Percentiles rank a stretch among this genome's conserved stretches.
Conservation (phyloP, 2,113 vertebrate species). For the Junco hyemalis region DNA sequence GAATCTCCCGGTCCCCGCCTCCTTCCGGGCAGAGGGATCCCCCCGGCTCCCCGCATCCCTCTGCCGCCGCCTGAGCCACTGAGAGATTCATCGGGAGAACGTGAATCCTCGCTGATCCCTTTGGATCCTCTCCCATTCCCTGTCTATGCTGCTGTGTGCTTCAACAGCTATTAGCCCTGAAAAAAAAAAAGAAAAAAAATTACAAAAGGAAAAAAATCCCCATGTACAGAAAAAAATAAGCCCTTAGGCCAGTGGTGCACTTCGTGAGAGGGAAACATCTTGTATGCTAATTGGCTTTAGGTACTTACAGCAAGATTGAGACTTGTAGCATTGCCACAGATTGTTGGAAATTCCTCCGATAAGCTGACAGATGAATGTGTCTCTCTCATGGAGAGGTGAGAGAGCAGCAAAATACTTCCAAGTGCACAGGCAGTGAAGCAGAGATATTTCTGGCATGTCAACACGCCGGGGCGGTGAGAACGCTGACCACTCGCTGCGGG, state of each 20-base stretch:
- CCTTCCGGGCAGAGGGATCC: not conserved
- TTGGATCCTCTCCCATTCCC: not conserved
- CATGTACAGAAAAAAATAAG: not conserved
- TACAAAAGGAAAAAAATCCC: not conserved
- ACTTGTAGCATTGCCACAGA: slow-evolving; percentile 30
- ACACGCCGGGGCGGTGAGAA: slow-evolving; percentile 23
- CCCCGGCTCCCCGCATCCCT: not conserved
- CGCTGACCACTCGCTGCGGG: slow-evolving; percentile 29
- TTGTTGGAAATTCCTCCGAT: slow-evolving; percentile 57
- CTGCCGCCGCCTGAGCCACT: fast-evolving
- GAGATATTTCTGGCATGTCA: slow-evolving; percentile 61
- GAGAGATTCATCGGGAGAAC: not conserved
- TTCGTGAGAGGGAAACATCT: slow-evolving; percentile 37
- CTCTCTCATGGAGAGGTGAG: slow-evolving; percentile 51
- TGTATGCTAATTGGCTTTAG: slow-evolving; percentile 63
- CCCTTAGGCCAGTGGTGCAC: slow-evolving; percentile 8
- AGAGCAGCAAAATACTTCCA: slow-evolving; percentile 49
- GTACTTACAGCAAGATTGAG: slow-evolving; percentile 58
- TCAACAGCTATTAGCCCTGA: not conserved
- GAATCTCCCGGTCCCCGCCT: not conserved
- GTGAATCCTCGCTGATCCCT: not conserved
- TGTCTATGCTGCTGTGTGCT: not conserved
- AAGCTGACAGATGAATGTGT: slow-evolving; percentile 61
- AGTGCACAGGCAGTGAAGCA: slow-evolving; percentile 8
- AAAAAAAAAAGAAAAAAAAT: not conserved